Percentiles rank a stretch among this genome's conserved stretches.
Conservation (phyloP, 2,797 vertebrate species). For the Crax fasciolata region DNA sequence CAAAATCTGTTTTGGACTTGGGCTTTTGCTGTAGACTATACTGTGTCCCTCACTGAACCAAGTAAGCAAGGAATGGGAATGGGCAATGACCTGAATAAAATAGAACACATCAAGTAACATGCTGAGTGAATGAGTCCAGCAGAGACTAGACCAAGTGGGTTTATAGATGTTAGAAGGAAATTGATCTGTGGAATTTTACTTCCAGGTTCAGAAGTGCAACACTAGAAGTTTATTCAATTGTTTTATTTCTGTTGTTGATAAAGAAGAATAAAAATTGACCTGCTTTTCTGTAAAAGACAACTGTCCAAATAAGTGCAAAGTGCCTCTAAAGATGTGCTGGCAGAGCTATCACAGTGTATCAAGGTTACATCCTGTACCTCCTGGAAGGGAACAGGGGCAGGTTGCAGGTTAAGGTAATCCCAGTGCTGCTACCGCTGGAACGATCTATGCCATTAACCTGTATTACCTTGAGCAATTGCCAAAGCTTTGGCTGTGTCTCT, state of each 20-base stretch:
- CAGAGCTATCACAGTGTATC: neutral
- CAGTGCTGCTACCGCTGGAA: neutral
- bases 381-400: neutral
- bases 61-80: neutral
- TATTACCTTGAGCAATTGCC: neutral
- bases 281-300: neutral
- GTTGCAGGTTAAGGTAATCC: neutral
- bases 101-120: fast-evolving
- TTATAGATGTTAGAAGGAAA: neutral
- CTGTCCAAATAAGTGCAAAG: neutral
- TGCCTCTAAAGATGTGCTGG: neutral
- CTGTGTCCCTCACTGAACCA: neutral
- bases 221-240: neutral
- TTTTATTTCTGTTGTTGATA: neutral
- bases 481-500: neutral
- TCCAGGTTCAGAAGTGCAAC: neutral
- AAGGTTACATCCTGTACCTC: fast-evolving
- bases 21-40: neutral
- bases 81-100: neutral
- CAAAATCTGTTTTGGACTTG: neutral
- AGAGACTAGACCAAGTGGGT: neutral
- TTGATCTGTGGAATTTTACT: neutral
- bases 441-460: neutral
- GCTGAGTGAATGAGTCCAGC: neutral
- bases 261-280: neutral